phyloP scores from a whole-genome alignment of 1,140 invertebrate species.

The Atopsyche davidsoni region DNA sequence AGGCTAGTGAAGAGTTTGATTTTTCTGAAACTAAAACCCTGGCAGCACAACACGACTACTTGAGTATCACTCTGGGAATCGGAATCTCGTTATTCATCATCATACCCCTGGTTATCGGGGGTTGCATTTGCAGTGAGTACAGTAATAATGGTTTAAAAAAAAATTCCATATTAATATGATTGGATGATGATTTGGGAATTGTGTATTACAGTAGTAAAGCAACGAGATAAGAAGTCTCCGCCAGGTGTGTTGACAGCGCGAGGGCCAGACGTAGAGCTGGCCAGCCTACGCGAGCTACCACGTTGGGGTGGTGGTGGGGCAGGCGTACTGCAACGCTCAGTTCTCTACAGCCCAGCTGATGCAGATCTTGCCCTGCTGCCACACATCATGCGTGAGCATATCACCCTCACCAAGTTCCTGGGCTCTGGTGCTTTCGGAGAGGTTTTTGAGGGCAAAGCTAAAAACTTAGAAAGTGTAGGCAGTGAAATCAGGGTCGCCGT shows the following conservation, averaged over 20 bases:
- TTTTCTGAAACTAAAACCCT: slow-evolving; percentile 51
- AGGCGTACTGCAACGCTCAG: slow-evolving; percentile 69
- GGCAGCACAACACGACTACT: slow-evolving; percentile 52
- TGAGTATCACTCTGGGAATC: slow-evolving; percentile 54
- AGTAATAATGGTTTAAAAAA: too few species aligned
- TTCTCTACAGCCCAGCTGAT: slow-evolving; percentile 64
- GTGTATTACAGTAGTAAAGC: slow-evolving; percentile 43
- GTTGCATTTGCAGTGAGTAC: slow-evolving; percentile 32
- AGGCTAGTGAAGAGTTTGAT: slow-evolving; percentile 47
- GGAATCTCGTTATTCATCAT: slow-evolving; percentile 46
- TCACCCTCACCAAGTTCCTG: slow-evolving; percentile 80
- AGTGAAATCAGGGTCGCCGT: slow-evolving; percentile 70
- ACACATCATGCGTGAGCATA: slow-evolving; percentile 72
- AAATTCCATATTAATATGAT: too few species aligned
- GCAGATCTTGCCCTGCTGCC: slow-evolving; percentile 70
- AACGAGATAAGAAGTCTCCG: slow-evolving; percentile 52
- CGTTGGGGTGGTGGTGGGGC: slow-evolving; percentile 39
- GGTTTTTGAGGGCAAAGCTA: slow-evolving; percentile 85
- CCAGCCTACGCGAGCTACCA: slow-evolving; percentile 78
- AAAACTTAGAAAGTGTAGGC: slow-evolving; percentile 52
- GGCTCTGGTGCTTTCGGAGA: slow-evolving; percentile 97
- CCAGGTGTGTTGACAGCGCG: slow-evolving; percentile 36
- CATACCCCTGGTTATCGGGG: slow-evolving; percentile 41
- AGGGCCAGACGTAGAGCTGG: slow-evolving; percentile 76
- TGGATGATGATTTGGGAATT: slow-evolving; percentile 6